These are phyloP conservation scores for Strix aluco DNA, from an alignment of 2,113 vertebrate species.

Conservation along the genomic window DNA sequence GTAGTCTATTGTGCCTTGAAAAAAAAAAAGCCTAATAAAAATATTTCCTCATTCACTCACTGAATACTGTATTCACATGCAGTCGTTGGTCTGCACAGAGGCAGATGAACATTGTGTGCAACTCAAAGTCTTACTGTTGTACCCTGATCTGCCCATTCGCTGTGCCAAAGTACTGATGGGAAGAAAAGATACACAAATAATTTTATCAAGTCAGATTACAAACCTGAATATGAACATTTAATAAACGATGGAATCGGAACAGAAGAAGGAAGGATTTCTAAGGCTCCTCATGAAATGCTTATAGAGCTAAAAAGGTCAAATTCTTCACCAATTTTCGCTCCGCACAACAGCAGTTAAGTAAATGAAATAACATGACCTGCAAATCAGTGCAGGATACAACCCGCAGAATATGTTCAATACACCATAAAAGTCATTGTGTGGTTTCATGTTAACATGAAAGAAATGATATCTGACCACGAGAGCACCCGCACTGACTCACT, in stretches of 20 bases:
- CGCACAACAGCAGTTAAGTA: background rate
- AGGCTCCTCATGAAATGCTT: background rate
- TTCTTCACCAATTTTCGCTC: conserved; percentile 1
- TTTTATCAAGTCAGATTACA: background rate
- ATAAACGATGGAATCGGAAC: background rate
- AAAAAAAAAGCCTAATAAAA: background rate
- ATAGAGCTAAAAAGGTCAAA: conserved; percentile 11
- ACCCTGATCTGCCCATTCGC: background rate
- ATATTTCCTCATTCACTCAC: background rate
- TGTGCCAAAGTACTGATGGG: background rate
- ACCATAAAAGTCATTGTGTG: background rate
- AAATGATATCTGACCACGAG: background rate
- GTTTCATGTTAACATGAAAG: background rate
- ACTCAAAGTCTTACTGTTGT: background rate
- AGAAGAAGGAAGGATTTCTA: background rate
- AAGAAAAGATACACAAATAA: background rate
- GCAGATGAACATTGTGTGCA: background rate
- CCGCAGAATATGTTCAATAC: background rate
- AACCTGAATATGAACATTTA: background rate
- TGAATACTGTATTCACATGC: background rate
- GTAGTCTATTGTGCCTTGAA: background rate
- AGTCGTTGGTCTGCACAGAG: background rate
- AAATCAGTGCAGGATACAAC: background rate
- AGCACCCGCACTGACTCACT: background rate
- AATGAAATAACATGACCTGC: background rate